phyloP scores from a whole-genome alignment of 2,113 vertebrate species.

The Ciconia maguari region DNA sequence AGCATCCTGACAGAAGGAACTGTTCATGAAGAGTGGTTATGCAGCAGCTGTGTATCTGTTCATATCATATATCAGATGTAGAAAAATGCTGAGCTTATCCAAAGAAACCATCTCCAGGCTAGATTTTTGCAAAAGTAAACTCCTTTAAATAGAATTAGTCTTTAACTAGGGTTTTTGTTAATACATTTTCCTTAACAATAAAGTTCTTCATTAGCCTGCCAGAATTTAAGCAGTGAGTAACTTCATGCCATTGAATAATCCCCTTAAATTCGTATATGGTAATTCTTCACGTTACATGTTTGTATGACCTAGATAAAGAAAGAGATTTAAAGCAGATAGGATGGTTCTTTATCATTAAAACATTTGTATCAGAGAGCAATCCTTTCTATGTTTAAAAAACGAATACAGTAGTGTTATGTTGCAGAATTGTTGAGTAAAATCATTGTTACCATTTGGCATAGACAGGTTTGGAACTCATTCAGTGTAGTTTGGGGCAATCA shows the following conservation, averaged over 20 bases:
- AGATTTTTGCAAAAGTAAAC: not conserved
- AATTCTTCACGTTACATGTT: not conserved
- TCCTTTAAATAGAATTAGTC: not conserved
- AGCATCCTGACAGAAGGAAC: not conserved
- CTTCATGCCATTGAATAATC: not conserved
- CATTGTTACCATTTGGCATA: not conserved
- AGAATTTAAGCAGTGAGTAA: not conserved
- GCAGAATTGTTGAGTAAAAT: not conserved
- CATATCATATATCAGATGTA: not conserved
- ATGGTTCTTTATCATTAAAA: not conserved
- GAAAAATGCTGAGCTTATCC: constrained; percentile 5
- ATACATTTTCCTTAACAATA: not conserved
- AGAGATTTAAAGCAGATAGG: not conserved
- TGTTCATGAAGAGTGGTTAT: not conserved
- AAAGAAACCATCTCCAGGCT: not conserved
- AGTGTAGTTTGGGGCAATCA: not conserved
- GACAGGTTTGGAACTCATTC: not conserved
- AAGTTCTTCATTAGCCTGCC: not conserved
- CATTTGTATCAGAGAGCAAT: not conserved
- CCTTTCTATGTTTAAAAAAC: not conserved
- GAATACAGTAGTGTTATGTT: not conserved
- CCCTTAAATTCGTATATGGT: not conserved
- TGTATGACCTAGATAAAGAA: not conserved
- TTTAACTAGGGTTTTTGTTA: not conserved
- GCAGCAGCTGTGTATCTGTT: constrained; percentile 17